Evolutionary conservation across 2,113 vertebrate genomes (phyloP).

Genomic region (Passer montanus): DNA sequence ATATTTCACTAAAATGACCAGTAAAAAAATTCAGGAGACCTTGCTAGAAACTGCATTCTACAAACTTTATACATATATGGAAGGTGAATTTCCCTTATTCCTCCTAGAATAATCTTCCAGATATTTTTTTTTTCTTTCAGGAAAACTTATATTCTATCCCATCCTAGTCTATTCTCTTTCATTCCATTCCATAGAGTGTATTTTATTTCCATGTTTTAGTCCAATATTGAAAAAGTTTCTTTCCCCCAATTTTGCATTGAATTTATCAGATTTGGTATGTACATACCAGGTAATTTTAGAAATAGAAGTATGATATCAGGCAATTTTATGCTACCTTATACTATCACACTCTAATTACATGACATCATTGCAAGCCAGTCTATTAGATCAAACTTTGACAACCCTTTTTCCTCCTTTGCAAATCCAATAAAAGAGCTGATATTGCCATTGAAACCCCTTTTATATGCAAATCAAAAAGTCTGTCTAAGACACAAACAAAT

Average conservation of each 20-base stretch:
- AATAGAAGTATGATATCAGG: not conserved
- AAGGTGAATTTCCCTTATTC: not conserved
- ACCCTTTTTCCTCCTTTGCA: not conserved
- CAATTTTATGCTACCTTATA: not conserved
- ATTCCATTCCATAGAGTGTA: not conserved
- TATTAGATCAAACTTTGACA: not conserved
- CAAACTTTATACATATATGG: not conserved
- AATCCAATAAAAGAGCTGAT: constrained; percentile 1
- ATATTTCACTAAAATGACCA: not conserved
- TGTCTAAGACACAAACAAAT: constrained; percentile 34
- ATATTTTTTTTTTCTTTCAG: not conserved
- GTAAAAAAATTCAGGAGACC: not conserved
- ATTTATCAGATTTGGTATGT: not conserved
- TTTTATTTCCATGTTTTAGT: not conserved
- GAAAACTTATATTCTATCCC: not conserved
- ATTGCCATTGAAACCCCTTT: constrained; percentile 9
- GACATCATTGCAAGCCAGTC: not conserved
- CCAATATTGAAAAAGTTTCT: not conserved
- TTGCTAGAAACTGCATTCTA: not conserved
- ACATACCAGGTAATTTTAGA: not conserved
- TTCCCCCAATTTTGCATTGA: not conserved
- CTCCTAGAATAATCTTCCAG: not conserved
- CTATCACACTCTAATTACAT: not conserved
- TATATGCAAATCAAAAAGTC: constrained; percentile 44
- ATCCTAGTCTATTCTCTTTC: no score